Evolutionary conservation across 2,888 invertebrate genomes (phyloP).

Genomic region (Volucella inanis): DNA sequence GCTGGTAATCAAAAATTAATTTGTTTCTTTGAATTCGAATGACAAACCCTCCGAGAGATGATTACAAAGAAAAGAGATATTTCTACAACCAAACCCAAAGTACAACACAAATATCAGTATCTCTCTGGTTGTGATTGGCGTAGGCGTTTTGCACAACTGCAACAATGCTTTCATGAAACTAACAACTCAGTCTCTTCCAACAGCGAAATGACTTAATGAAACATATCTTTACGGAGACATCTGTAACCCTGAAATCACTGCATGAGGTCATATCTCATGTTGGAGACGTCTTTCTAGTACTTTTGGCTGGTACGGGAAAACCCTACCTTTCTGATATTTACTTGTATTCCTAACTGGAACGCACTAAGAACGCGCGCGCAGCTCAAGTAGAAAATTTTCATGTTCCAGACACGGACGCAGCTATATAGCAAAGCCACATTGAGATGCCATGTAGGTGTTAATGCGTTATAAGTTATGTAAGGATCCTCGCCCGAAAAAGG

Average conservation of each 20-base stretch:
- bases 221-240: conserved; percentile 70
- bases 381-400: conserved; percentile 2
- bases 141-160: conserved; percentile 67
- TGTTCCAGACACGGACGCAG: conserved; percentile 33
- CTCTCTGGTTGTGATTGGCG: conserved; percentile 17
- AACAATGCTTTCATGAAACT: conserved; percentile 67
- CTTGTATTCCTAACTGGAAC: conserved; percentile 14
- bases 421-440: conserved; percentile 60
- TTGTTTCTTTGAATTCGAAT: conserved; percentile 18
- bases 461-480: conserved; percentile 75
- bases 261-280: conserved; percentile 70
- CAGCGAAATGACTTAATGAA: conserved; percentile 71
- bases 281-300: conserved; percentile 15
- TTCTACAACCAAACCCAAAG: conserved; percentile 56
- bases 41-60: conserved; percentile 19
- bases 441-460: conserved; percentile 74
- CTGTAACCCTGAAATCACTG: conserved; percentile 74
- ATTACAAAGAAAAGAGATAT: conserved; percentile 18
- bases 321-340: neutral
- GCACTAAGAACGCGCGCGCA: conserved; percentile 39
- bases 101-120: conserved; percentile 37
- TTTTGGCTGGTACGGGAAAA: neutral
- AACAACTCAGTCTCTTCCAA: conserved; percentile 57
- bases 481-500: conserved; percentile 73
- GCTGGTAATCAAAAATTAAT: conserved; percentile 10